Conservation (phyloP, 2,113 vertebrate species). For the Carassius carassius region DNA sequence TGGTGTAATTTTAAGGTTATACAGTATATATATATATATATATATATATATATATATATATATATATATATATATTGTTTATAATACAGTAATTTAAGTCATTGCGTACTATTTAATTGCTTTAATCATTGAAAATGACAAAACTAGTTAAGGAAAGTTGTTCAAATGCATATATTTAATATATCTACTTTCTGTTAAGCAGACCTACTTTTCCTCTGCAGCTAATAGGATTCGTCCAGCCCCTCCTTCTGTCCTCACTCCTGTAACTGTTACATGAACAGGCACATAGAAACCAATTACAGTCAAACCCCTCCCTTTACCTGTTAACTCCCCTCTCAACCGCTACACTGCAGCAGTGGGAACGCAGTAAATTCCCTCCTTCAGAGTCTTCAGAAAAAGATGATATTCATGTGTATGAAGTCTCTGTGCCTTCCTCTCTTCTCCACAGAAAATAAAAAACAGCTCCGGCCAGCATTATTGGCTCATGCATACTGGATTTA, state of each 20-base stretch:
- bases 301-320: constrained; percentile 44
- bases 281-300: constrained; percentile 28
- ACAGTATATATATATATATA: no score
- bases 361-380: background rate
- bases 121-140: background rate
- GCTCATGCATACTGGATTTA: constrained; percentile 60
- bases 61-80: background rate
- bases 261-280: constrained; percentile 37
- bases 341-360: constrained; percentile 7
- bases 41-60: no score
- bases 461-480: constrained; percentile 28
- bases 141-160: background rate
- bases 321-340: constrained; percentile 40
- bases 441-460: constrained; percentile 34
- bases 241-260: constrained; percentile 20
- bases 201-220: constrained; percentile 52
- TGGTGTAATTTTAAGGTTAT: background rate
- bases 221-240: constrained; percentile 60
- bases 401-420: background rate
- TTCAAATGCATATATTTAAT: background rate
- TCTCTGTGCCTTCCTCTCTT: constrained; percentile 27
- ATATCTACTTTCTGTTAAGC: constrained; percentile 34
- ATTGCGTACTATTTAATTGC: background rate
- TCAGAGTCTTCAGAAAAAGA: constrained; percentile 20
- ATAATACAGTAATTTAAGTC: background rate